Evolutionary conservation across 2,888 invertebrate genomes (phyloP), one percentile per base, ranked within the genome.

Genomic region (Cephus rjabovi): DNA sequence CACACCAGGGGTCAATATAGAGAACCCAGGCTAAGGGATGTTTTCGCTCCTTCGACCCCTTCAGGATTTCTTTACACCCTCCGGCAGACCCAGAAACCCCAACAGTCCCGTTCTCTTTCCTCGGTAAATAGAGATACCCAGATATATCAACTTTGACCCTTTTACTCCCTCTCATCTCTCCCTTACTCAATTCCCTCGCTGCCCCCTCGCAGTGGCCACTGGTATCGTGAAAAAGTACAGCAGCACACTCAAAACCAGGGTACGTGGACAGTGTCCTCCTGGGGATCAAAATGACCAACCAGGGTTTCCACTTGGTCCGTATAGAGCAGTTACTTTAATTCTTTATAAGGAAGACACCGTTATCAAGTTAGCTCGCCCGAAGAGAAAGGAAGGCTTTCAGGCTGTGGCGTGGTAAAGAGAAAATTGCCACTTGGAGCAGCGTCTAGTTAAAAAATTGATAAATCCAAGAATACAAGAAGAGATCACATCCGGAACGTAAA

Each of bases 331-430:
- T 82, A 83, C 82, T 83, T 87, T 85, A 87, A 87, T 86, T 85
- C 84, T 86, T 87, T 86, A 87, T 84, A 84, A 87, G 83, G 82
- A 81, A 85, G 85, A 83, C 82, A 78, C 83, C 82, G 81, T 86
- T 86, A 87, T 86, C 86, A 82, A 86, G 83, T 85, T 86, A 76
- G 82, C 77, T 79, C 77, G 74, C 74, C 15, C 77, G 75, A 35
- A 74, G 76, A 79, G 75, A 75, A 74, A 74, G 71, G 56, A 34
- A 35, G 9, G 73, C 68, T 71, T 77, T 78, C 79, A 78, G 70
- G 77, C 79, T 40, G 74, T 68, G 76, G 75, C 75, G 69, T 75
- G 76, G 77, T 75, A 80, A 71, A 77, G 78, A 81, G 80, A 83
- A 81, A 81, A 81, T 81, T 79, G 81, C 78, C 81, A 81, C 81